Evolutionary conservation across 2,797 vertebrate genomes (phyloP).

Genomic region (Cheirogaleus major): DNA sequence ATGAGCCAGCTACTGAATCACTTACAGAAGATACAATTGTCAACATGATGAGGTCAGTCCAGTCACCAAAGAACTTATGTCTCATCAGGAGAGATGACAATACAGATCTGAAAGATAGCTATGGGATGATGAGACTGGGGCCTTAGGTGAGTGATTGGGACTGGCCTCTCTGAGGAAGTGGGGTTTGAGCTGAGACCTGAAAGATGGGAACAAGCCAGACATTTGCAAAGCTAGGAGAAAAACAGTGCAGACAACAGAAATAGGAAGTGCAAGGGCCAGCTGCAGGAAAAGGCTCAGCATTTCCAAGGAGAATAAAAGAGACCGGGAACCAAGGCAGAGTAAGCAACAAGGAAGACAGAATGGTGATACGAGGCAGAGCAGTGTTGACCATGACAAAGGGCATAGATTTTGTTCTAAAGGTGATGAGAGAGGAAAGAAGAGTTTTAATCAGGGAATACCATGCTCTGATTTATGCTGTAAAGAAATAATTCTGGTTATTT

Average conservation of each 20-base stretch:
- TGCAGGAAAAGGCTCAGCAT: neutral
- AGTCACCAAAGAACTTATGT: neutral
- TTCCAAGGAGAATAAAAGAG: neutral
- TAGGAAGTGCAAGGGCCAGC: neutral
- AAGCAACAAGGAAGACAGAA: neutral
- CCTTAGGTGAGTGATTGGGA: neutral
- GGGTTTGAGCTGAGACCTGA: neutral
- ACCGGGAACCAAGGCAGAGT: neutral
- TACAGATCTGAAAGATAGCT: neutral
- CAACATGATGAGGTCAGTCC: neutral
- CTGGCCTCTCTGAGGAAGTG: neutral
- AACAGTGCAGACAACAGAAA: neutral
- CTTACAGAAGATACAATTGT: neutral
- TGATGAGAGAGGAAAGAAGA: neutral
- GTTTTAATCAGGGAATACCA: neutral
- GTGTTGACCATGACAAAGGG: neutral
- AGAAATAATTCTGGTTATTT: neutral
- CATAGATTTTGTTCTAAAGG: neutral
- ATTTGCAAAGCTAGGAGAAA: constrained; percentile 4
- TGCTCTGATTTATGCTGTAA: neutral
- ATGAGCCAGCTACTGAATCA: neutral
- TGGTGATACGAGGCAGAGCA: neutral
- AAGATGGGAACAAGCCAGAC: neutral
- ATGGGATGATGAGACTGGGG: neutral
- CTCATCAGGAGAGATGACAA: neutral